A percentile compares a stretch with the other conserved stretches of the same genome.
These are phyloP conservation scores for Bradypus variegatus DNA, from an alignment of 2,797 vertebrate species.

Conservation along the genomic window DNA sequence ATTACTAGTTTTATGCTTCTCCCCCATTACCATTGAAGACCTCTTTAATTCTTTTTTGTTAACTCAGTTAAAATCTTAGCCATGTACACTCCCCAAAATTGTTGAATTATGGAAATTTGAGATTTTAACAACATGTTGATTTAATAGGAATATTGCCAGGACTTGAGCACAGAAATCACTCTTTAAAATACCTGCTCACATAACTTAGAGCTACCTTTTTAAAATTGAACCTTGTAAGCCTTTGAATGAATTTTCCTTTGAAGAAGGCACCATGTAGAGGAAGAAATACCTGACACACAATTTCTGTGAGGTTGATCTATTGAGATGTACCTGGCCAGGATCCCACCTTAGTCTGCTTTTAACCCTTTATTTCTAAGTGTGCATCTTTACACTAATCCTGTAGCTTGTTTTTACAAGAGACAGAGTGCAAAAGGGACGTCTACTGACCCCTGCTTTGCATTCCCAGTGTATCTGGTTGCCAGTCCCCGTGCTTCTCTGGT, in stretches of 20 bases:
- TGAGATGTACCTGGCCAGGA: slow-evolving; percentile 23
- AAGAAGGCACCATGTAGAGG: background rate
- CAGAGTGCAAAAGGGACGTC: slow-evolving; percentile 45
- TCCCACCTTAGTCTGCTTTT: slow-evolving; percentile 52
- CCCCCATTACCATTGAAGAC: background rate
- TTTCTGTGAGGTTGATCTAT: slow-evolving; percentile 33
- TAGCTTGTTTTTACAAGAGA: slow-evolving; percentile 56
- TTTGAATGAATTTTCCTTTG: slow-evolving; percentile 35
- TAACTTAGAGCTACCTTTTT: slow-evolving; percentile 13
- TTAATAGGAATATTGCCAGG: background rate
- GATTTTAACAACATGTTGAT: background rate
- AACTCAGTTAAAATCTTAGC: background rate
- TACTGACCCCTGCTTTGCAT: slow-evolving; percentile 60
- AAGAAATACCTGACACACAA: slow-evolving; percentile 30
- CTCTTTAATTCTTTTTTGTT: background rate
- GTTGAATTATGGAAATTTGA: slow-evolving; percentile 18
- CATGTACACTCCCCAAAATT: background rate
- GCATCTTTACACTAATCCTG: slow-evolving; percentile 25
- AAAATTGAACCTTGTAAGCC: background rate
- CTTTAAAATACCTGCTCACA: background rate
- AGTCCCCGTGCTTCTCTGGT: slow-evolving; percentile 65
- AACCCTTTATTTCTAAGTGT: slow-evolving; percentile 42
- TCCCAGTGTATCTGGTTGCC: slow-evolving; percentile 62
- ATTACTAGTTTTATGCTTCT: background rate
- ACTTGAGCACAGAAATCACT: slow-evolving; percentile 23